phyloP scores from a whole-genome alignment of 2,888 invertebrate species.

The Orthonychiurus folsomi region DNA sequence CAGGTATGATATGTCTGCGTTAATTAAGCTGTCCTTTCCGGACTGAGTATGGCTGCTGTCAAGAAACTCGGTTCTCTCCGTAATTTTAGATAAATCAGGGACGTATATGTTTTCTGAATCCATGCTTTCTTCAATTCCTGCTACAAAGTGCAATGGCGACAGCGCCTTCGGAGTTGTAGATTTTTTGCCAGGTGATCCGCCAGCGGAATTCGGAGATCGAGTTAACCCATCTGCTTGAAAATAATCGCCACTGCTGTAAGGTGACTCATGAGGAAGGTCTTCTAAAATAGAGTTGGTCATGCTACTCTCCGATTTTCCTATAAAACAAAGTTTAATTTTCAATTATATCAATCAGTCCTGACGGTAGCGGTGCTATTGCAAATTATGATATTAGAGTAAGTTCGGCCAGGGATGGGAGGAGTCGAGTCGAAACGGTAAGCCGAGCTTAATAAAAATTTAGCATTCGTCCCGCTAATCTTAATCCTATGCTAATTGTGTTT shows the following conservation, averaged over 20 bases:
- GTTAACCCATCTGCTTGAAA: background rate
- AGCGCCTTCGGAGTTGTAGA: constrained; percentile 5
- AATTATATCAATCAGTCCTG: too few species aligned
- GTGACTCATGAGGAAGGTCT: constrained; percentile 27
- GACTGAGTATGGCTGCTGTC: constrained; percentile 20
- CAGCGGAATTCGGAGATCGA: background rate
- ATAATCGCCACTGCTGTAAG: constrained; percentile 6
- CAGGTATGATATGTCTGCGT: background rate
- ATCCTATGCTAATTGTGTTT: too few species aligned
- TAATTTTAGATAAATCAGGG: constrained; percentile 36
- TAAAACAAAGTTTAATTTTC: too few species aligned
- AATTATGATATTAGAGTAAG: too few species aligned
- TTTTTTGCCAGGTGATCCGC: background rate
- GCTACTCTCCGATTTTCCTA: constrained; percentile 29
- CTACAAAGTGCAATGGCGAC: too few species aligned
- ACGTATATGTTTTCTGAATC: constrained; percentile 13
- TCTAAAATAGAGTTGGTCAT: constrained; percentile 25
- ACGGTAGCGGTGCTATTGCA: too few species aligned
- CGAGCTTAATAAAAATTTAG: too few species aligned
- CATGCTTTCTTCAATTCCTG: constrained; percentile 16
- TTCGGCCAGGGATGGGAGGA: too few species aligned
- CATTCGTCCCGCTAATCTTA: too few species aligned
- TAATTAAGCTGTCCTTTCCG: background rate
- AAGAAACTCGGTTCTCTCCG: constrained; percentile 35
- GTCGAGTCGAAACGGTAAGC: too few species aligned